Conservation (phyloP, 1,140 invertebrate genomes). For the Neelides sp. region DNA sequence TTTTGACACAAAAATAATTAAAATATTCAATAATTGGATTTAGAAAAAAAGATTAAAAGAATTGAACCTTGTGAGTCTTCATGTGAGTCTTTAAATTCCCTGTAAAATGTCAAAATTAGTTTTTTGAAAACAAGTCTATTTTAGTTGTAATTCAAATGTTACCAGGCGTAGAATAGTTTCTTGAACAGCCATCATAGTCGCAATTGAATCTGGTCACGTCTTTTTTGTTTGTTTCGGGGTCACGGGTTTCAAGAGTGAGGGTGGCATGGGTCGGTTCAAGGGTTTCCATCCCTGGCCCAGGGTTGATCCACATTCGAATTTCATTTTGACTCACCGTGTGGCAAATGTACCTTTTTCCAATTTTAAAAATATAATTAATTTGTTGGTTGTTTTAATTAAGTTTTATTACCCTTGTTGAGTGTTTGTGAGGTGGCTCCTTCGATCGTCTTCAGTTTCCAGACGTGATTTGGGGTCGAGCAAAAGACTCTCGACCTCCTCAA, state of each 20-base stretch:
- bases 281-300: conserved; percentile 32
- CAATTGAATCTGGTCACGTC: conserved; percentile 43
- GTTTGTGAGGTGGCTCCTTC: too few relatives aligned
- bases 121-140: too few relatives aligned
- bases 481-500: too few relatives aligned
- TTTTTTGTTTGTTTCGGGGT: conserved; percentile 46
- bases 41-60: conserved; percentile 18
- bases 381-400: too few relatives aligned
- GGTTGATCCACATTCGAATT: conserved; percentile 55
- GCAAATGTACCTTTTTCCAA: conserved; percentile 50
- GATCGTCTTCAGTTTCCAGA: too few relatives aligned
- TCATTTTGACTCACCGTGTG: conserved; percentile 53
- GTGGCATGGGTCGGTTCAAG: conserved; percentile 50
- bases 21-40: background rate
- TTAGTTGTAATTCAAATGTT: too few relatives aligned
- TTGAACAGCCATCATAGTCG: conserved; percentile 73
- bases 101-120: too few relatives aligned
- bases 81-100: conserved; percentile 88
- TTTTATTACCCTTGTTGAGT: too few relatives aligned
- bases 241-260: conserved; percentile 50
- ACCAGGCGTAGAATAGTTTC: conserved; percentile 87
- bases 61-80: conserved; percentile 88
- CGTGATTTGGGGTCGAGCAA: too few relatives aligned
- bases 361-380: conserved; percentile 3
- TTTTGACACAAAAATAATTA: conserved; percentile 38